Evolutionary conservation across 2,797 vertebrate genomes (phyloP).

Genomic region (Buphagus erythrorhynchus): DNA sequence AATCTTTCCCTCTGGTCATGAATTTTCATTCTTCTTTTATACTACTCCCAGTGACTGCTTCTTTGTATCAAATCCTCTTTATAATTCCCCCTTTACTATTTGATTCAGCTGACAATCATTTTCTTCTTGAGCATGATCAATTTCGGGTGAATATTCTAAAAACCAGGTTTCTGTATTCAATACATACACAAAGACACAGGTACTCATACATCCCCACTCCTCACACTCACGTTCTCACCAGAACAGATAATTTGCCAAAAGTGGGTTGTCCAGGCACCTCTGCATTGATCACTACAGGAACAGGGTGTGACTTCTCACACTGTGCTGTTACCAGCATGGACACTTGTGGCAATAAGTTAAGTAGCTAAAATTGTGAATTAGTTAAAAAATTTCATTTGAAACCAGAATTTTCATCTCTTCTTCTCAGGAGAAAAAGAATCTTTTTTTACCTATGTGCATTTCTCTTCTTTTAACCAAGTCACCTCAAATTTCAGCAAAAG

Average conservation of each 20-base stretch:
- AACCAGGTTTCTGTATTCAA: not conserved
- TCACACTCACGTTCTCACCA: rapidly evolving
- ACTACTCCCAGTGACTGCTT: not conserved
- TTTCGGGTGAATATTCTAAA: not conserved
- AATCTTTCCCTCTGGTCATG: not conserved
- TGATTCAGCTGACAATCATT: not conserved
- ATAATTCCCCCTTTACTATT: not conserved
- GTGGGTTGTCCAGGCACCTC: not conserved
- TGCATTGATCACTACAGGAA: not conserved
- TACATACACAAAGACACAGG: rapidly evolving
- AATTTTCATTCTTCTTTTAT: not conserved
- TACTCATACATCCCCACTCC: not conserved
- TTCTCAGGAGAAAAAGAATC: not conserved
- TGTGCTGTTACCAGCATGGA: not conserved
- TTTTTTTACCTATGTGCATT: not conserved
- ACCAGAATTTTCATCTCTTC: not conserved
- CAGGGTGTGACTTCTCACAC: rapidly evolving
- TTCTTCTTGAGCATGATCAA: not conserved
- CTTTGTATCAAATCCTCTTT: not conserved
- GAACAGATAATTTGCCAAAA: not conserved
- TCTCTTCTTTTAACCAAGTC: not conserved
- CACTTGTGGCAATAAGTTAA: not conserved
- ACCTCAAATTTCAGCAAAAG: not conserved
- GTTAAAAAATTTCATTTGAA: not conserved
- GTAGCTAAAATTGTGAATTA: not conserved